Conservation (phyloP, 2,113 vertebrate genomes). For the Anolis carolinensis region DNA sequence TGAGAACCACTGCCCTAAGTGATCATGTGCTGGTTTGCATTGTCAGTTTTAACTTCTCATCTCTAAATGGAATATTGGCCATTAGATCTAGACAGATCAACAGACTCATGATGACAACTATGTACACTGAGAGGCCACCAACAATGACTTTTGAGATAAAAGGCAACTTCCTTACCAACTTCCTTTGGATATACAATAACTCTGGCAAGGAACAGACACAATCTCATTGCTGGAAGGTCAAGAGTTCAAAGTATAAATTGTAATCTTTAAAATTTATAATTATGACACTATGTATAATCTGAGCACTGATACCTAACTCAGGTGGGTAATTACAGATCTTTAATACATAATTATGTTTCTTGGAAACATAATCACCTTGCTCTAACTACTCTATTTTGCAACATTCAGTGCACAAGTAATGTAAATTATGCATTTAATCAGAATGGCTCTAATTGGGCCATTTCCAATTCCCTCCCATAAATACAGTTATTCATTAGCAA, state of each 20-base stretch:
- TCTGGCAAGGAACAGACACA: conserved; percentile 21
- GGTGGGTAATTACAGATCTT: conserved; percentile 73
- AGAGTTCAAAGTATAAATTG: conserved; percentile 53
- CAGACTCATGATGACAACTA: not conserved
- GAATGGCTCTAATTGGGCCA: conserved; percentile 57
- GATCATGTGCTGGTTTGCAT: not conserved
- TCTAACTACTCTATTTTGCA: conserved; percentile 69
- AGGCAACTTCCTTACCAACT: not conserved
- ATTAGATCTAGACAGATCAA: not conserved
- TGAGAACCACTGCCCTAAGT: too few relatives aligned
- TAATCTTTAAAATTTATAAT: conserved; percentile 48
- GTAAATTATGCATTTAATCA: conserved; percentile 76
- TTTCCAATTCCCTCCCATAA: conserved; percentile 70
- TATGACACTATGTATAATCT: conserved; percentile 44
- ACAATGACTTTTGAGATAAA: not conserved
- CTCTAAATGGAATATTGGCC: not conserved
- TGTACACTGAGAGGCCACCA: not conserved
- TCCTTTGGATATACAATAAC: not conserved
- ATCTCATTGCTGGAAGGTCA: conserved; percentile 51
- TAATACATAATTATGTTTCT: conserved; percentile 70
- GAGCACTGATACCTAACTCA: conserved; percentile 70
- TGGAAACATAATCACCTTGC: conserved; percentile 68
- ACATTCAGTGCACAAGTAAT: conserved; percentile 71
- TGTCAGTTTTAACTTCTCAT: not conserved
- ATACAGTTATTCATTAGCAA: conserved; percentile 59